A percentile compares a stretch with the other conserved stretches of the same genome.
Conservation (phyloP, 2,113 vertebrate species). For the Chaetura pelagica region DNA sequence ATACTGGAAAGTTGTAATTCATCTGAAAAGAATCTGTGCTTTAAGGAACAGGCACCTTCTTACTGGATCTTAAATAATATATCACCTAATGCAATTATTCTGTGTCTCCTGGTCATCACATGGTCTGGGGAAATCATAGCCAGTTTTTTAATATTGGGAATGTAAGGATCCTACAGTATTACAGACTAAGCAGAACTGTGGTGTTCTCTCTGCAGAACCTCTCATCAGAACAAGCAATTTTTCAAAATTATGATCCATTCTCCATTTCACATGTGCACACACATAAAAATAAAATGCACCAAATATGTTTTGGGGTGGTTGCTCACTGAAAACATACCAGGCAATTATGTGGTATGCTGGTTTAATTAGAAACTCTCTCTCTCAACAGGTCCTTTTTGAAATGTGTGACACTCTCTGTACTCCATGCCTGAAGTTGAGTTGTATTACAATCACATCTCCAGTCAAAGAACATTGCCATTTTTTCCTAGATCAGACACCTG, state of each 20-base stretch:
- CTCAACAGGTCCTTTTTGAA: not conserved
- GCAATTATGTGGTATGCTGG: not conserved
- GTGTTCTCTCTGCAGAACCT: not conserved
- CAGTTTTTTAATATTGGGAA: not conserved
- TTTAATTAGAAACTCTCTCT: constrained; percentile 20
- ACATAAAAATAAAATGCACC: not conserved
- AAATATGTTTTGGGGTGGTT: not conserved
- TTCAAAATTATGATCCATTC: not conserved
- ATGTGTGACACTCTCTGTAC: not conserved
- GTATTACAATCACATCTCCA: constrained; percentile 43
- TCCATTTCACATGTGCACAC: not conserved
- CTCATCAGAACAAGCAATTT: not conserved
- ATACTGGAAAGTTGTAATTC: constrained; percentile 18
- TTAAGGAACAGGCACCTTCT: constrained; percentile 42
- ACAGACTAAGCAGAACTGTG: not conserved
- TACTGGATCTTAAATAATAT: constrained; percentile 55
- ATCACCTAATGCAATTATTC: constrained; percentile 62
- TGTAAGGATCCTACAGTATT: not conserved
- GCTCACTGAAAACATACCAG: not conserved
- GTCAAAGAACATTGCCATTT: constrained; percentile 27
- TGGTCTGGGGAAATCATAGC: constrained; percentile 11
- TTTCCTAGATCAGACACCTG: constrained; percentile 61
- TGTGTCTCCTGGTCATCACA: constrained; percentile 53
- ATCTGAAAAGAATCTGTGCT: constrained; percentile 27
- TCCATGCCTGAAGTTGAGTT: not conserved